Evolutionary conservation across 2,113 vertebrate genomes (phyloP).

Genomic region (Empidonax alnorum): DNA sequence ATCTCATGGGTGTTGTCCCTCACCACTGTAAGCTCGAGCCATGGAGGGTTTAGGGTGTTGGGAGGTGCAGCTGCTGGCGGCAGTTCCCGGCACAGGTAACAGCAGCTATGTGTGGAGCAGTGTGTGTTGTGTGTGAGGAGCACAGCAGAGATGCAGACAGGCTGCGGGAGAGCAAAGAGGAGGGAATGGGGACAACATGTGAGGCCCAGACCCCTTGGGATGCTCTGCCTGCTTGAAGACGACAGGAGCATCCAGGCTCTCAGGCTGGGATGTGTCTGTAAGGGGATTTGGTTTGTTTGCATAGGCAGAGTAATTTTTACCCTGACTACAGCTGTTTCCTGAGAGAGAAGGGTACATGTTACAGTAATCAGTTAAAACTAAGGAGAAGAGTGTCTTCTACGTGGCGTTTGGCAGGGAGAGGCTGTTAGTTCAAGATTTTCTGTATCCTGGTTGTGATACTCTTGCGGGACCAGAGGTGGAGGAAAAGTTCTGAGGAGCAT

Average conservation of each 20-base stretch:
- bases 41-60: neutral
- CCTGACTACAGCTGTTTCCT: neutral
- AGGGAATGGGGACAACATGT: neutral
- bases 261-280: neutral
- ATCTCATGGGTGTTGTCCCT: neutral
- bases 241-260: neutral
- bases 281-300: neutral
- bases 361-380: neutral
- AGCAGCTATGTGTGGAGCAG: neutral
- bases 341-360: neutral
- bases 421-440: neutral
- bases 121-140: neutral
- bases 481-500: neutral
- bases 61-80: neutral
- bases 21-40: neutral
- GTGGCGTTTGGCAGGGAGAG: neutral
- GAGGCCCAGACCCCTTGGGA: neutral
- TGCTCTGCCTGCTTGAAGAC: neutral
- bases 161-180: neutral
- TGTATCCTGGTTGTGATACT: neutral
- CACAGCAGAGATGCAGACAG: neutral
- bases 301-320: neutral
- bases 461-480: neutral
- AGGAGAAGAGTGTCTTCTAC: neutral
- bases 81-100: rapidly evolving